Evolutionary conservation across 2,113 vertebrate species (phyloP), one percentile per base, ranked within the genome.

Genomic region (Maccullochella peelii): DNA sequence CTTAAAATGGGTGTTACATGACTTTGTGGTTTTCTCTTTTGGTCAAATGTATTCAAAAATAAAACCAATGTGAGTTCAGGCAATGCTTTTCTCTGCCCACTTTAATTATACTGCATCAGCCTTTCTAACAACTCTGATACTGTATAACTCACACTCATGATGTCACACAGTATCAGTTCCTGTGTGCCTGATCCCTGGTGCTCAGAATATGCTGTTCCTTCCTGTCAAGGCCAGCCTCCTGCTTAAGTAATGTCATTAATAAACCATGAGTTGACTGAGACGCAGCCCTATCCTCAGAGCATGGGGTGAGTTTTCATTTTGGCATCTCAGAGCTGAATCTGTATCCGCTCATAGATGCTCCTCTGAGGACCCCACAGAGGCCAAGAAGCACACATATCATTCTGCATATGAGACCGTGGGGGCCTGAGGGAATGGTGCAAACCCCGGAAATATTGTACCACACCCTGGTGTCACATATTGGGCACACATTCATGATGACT

Each of bases 221-320:
- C 3, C 47, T 61, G 69, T 70, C 83, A 71, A 67, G 58, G n/a
- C 74, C 27, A 12, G 27, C 10, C 44, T 63, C 25, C 59, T 30
- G 63, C 75, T 80, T 84, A 63, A 74, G 73, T 86, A 83, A 89
- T 76, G 7, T 73, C 66, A 90, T 88, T 80, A 85, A 91, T 86
- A 77, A 79, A 84, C 20, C 57, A 78, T 16, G 71, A 77, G 73
- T 36, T 6, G 25, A 71, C 47, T n/a, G 33, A 76, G 21, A 23
- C 8, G 7, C 40, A 36, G 42, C 23, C 70, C 75, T 81, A 18
- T 82, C 77, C 58, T 79, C 61, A 67, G 66, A 54, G 71, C 62
- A 33, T n/a, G 63, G 65, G 73, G 20, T 80, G 66, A 36, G 55
- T 72, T 91, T 90, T 88, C 82, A 86, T 84, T 91, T 65, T 90